Conservation (phyloP, 35 echinoderm and acorn worm species). For the Lytechinus pictus region DNA sequence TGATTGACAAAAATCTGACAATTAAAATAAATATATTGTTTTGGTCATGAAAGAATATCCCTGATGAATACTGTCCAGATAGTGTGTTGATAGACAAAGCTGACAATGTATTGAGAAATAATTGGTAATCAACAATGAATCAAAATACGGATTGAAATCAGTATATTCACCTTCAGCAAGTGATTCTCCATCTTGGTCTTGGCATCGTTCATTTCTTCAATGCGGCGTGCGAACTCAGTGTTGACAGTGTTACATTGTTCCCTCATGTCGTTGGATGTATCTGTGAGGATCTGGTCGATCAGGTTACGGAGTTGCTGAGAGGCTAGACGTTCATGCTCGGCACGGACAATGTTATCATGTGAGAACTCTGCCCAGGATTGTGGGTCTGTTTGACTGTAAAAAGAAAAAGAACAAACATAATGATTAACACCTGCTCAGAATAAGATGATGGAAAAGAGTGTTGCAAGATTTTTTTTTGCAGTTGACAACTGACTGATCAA, state of each 20-base stretch:
- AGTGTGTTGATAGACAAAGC: no score
- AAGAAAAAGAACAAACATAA: conserved; percentile 30
- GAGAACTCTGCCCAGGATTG: conserved; percentile 95
- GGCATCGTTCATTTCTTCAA: conserved; percentile 98
- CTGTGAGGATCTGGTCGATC: conserved; percentile 93
- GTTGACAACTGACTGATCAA: no score
- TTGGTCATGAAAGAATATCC: no score
- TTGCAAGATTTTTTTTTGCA: no score
- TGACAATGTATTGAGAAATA: no score
- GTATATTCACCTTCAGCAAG: conserved; percentile 73
- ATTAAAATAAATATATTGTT: no score
- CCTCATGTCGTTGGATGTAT: conserved; percentile 98
- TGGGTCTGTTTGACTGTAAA: conserved; percentile 83
- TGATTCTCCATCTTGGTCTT: conserved; percentile 98
- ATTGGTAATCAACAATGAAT: no score
- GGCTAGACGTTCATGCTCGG: conserved; percentile 90
- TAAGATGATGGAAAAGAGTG: no score
- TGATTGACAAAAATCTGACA: no score
- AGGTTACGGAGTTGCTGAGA: conserved; percentile 92
- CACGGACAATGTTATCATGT: conserved; percentile 97
- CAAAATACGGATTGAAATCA: neutral
- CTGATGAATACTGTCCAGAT: no score
- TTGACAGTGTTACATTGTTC: conserved; percentile 99
- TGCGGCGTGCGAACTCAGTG: conserved; percentile 91
- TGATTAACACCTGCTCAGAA: neutral